Evolutionary conservation across 2,888 invertebrate genomes (phyloP).

Genomic region (Alsophila aescularia): DNA sequence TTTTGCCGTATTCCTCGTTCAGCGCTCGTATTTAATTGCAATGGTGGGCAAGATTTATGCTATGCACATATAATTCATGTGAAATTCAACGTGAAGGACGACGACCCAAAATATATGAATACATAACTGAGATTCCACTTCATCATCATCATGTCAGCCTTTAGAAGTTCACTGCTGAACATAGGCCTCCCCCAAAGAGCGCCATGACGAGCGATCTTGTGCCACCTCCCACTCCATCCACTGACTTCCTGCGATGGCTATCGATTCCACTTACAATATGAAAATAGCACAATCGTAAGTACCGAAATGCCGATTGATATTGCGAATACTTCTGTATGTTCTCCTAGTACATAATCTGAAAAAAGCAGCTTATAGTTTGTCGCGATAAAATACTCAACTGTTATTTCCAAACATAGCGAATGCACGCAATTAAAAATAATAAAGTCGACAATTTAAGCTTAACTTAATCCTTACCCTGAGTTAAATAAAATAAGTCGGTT

Average conservation of each 20-base stretch:
- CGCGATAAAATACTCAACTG: constrained; percentile 3
- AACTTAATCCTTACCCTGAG: constrained; percentile 22
- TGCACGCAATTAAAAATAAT: constrained; percentile 25
- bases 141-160: no score
- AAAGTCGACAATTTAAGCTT: constrained; percentile 20
- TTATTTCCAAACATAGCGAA: constrained; percentile 1
- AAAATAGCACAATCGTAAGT: constrained; percentile 48
- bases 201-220: no score
- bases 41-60: constrained; percentile 41
- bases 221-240: no score
- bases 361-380: constrained; percentile 15
- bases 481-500: constrained; percentile 17
- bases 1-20: constrained; percentile 55
- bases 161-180: no score
- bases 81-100: constrained; percentile 42
- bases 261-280: no score
- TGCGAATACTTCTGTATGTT: constrained; percentile 13
- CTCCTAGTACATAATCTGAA: background rate
- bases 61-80: constrained; percentile 3
- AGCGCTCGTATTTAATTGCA: constrained; percentile 56
- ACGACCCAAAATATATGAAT: constrained; percentile 22
- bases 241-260: no score
- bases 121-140: constrained; percentile 26
- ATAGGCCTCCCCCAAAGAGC: no score
- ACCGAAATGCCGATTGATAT: constrained; percentile 39